These are phyloP conservation scores for Coelopa frigida DNA, from an alignment of 1,140 invertebrate genomes.

Conservation along the genomic window DNA sequence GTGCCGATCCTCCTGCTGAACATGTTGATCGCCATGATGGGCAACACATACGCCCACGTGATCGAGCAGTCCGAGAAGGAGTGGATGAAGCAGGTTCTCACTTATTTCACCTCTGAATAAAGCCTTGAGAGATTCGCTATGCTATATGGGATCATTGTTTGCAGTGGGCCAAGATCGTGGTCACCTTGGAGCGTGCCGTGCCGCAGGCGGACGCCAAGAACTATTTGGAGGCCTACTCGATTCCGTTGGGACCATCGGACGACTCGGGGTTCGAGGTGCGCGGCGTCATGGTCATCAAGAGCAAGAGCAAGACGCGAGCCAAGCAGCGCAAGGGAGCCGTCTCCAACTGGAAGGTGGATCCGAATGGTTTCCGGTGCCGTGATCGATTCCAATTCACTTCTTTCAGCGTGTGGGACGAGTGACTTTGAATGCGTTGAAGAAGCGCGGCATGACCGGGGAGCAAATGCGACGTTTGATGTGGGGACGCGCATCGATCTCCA, in stretches of 20 bases:
- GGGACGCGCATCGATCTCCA: constrained; percentile 79
- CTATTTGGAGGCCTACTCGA: constrained; percentile 91
- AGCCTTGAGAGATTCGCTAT: not conserved
- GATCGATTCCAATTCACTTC: constrained; percentile 12
- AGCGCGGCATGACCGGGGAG: constrained; percentile 78
- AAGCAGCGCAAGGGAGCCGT: constrained; percentile 95
- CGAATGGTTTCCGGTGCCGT: not conserved
- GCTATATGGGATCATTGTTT: too few species aligned
- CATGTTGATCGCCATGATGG: constrained; percentile 99
- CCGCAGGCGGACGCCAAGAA: constrained; percentile 80
- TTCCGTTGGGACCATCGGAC: constrained; percentile 78
- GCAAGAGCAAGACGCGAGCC: constrained; percentile 90
- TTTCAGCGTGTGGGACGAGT: constrained; percentile 77
- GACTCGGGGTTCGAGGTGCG: constrained; percentile 73
- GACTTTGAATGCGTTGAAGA: constrained; percentile 73
- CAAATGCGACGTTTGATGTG: constrained; percentile 79
- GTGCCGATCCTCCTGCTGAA: constrained; percentile 93
- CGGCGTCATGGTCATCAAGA: constrained; percentile 97
- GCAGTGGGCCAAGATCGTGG: constrained; percentile 97
- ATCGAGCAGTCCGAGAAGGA: constrained; percentile 98
- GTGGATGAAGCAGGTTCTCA: constrained; percentile 87
- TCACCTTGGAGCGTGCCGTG: constrained; percentile 87
- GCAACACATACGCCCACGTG: constrained; percentile 95
- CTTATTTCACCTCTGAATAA: not conserved
- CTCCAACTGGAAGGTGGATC: constrained; percentile 87